Percentiles rank a stretch among this genome's conserved stretches.
phyloP scores from a whole-genome alignment of 1,140 invertebrate genomes.

The Scaptomyza hsui region DNA sequence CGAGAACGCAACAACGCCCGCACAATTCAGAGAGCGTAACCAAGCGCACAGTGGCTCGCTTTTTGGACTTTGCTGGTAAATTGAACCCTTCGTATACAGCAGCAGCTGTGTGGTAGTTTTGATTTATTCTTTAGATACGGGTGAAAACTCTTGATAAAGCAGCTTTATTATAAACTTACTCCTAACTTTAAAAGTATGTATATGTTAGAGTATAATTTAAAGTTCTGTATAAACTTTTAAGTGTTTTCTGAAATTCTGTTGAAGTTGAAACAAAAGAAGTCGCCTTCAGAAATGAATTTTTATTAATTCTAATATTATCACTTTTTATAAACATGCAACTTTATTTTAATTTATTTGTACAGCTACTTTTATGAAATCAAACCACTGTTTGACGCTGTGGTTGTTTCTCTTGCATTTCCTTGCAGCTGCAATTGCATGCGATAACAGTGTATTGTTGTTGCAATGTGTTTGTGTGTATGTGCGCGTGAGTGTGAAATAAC shows the following conservation, averaged over 20 bases:
- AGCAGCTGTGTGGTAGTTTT: not conserved
- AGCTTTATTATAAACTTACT: too few relatives aligned
- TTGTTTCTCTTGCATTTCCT: constrained; percentile 36
- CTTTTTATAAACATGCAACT: too few relatives aligned
- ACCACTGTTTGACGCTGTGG: constrained; percentile 31
- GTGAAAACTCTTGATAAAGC: too few relatives aligned
- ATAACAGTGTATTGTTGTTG: constrained; percentile 40
- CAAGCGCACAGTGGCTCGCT: constrained; percentile 21
- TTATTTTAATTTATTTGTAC: too few relatives aligned
- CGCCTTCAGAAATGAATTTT: too few relatives aligned
- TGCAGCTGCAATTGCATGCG: constrained; percentile 56
- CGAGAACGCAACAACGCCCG: constrained; percentile 29
- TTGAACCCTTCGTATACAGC: not conserved
- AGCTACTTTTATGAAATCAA: not conserved
- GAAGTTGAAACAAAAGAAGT: too few relatives aligned
- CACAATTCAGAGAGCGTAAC: constrained; percentile 6
- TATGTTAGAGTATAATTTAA: too few relatives aligned
- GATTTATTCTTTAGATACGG: too few relatives aligned
- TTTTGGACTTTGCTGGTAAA: not conserved
- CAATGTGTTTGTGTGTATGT: constrained; percentile 6
- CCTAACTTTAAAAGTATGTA: too few relatives aligned
- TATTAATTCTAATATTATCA: too few relatives aligned
- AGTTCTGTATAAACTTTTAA: too few relatives aligned
- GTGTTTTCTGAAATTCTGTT: too few relatives aligned
- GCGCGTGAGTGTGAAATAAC: constrained; percentile 40